Evolutionary conservation across 2,888 invertebrate species (phyloP).

Genomic region (Epicampocera succincta): DNA sequence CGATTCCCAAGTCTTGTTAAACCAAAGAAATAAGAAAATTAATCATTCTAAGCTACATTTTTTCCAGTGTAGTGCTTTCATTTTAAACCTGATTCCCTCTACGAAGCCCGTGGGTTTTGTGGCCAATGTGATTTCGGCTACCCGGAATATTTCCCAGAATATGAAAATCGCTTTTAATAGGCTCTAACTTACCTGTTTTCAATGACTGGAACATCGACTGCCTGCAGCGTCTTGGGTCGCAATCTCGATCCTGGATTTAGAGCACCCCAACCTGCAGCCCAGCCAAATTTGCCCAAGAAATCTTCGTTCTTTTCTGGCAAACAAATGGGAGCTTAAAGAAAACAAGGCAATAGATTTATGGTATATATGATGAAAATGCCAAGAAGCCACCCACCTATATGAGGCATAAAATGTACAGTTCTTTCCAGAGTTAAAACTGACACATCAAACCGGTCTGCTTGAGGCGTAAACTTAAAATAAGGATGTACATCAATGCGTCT

Average conservation of each 20-base stretch:
- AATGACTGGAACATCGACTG: slow-evolving; percentile 95
- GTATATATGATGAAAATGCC: no score
- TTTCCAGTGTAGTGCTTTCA: no score
- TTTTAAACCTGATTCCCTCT: no score
- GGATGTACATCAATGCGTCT: slow-evolving; percentile 94
- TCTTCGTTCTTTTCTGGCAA: slow-evolving; percentile 94
- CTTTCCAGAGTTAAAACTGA: slow-evolving; percentile 93
- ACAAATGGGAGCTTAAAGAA: slow-evolving; percentile 89
- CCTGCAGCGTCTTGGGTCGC: slow-evolving; percentile 93
- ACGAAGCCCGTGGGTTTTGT: no score
- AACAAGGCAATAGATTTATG: background rate
- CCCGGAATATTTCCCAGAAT: no score
- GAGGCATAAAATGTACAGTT: slow-evolving; percentile 94
- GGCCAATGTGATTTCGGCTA: no score
- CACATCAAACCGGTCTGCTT: slow-evolving; percentile 94
- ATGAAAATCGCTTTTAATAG: no score
- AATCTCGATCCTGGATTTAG: slow-evolving; percentile 91
- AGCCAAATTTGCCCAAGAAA: slow-evolving; percentile 94
- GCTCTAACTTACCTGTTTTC: slow-evolving; percentile 85
- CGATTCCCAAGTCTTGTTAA: no score
- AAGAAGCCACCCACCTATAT: slow-evolving; percentile 84
- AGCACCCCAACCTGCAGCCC: slow-evolving; percentile 97
- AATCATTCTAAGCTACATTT: no score
- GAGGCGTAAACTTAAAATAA: slow-evolving; percentile 95
- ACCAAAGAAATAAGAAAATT: no score